Base-by-base conservation (phyloP, 1,140 invertebrate species). In the Tyrophagus putrescentiae region DNA sequence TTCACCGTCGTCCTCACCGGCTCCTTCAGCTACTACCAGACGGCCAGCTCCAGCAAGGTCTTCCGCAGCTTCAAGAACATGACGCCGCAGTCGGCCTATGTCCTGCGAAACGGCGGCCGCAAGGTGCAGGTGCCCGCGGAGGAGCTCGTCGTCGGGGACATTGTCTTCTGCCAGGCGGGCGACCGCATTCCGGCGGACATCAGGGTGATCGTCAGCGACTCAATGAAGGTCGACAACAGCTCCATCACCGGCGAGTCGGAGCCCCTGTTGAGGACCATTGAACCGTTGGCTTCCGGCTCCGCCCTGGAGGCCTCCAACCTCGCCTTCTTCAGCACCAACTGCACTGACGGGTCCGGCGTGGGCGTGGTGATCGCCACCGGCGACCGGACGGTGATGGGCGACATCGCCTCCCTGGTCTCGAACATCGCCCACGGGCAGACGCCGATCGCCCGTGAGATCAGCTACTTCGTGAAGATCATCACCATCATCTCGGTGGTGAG, bases 91-190 rank as follows among this genome's bases (percentile, higher is more conserved):
- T 93, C 88, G 73, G 93, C 93, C 21, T 85, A 86, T 59, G 92
- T 93, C 54, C 80, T 96, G 65, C 80, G 94, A 64, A 87, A 93
- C 75, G 92, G 93, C 62, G 92, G 93, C 62, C 83, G 91, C 71
- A 93, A 92, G 70, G 72, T 87, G 60, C 90, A 85, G 58, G 74
- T 94, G 53, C 79, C 82, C 50, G 88, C 87, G 64, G 87, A 92
- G 73, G 84, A 92, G 68, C 76, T 95, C 60, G 88, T 91, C 27
- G 74, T 92, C 61, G 90, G 90, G 39, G 90, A 95, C 72, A 82
- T 95, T 64, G 87, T 94, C 69, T 85, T 91, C 69, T 86, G 93
- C 42, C 91, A 92, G 53, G 62, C 36, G 78, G 77, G 67, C 67
- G 71, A 42, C 72, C 71, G 16, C n/a, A 33, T 54, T 33, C 52